Percentiles rank a stretch among this genome's conserved stretches.
phyloP scores from a whole-genome alignment of 2,888 invertebrate genomes.

The Drosophila ustulata region DNA sequence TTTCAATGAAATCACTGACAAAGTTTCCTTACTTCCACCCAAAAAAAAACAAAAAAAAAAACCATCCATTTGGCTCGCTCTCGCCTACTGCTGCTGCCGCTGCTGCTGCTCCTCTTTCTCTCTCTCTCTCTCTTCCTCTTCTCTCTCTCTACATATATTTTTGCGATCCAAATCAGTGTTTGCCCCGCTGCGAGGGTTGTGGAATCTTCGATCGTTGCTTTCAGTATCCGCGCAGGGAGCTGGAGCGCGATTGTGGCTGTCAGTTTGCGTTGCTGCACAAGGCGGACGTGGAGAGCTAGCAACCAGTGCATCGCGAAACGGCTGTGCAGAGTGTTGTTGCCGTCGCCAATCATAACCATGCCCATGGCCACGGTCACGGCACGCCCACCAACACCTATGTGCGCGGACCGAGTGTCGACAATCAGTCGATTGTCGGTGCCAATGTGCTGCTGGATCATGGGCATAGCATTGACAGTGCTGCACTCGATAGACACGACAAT shows the following conservation, averaged over 20 bases:
- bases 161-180: slow-evolving; percentile 75
- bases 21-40: slow-evolving; percentile 60
- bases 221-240: slow-evolving; percentile 91
- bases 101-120: slow-evolving; percentile 30
- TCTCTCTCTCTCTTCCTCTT: slow-evolving; percentile 26
- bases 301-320: slow-evolving; percentile 81
- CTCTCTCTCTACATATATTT: slow-evolving; percentile 28
- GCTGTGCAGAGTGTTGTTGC: slow-evolving; percentile 38
- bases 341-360: slow-evolving; percentile 37
- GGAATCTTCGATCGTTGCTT: slow-evolving; percentile 95
- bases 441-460: slow-evolving; percentile 61
- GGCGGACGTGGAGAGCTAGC: slow-evolving; percentile 90
- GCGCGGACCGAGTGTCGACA: slow-evolving; percentile 74
- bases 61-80: slow-evolving; percentile 28
- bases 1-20: slow-evolving; percentile 74
- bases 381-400: slow-evolving; percentile 80
- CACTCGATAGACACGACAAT: slow-evolving; percentile 30
- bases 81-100: slow-evolving; percentile 41
- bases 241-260: slow-evolving; percentile 94
- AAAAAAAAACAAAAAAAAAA: neutral
- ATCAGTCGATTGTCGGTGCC: slow-evolving; percentile 63
- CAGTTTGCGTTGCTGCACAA: slow-evolving; percentile 95
- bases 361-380: slow-evolving; percentile 52
- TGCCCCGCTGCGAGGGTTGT: slow-evolving; percentile 91
- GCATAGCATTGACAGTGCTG: slow-evolving; percentile 58